Conservation (phyloP, 1,140 invertebrate genomes). For the Sarcophaga bullata region DNA sequence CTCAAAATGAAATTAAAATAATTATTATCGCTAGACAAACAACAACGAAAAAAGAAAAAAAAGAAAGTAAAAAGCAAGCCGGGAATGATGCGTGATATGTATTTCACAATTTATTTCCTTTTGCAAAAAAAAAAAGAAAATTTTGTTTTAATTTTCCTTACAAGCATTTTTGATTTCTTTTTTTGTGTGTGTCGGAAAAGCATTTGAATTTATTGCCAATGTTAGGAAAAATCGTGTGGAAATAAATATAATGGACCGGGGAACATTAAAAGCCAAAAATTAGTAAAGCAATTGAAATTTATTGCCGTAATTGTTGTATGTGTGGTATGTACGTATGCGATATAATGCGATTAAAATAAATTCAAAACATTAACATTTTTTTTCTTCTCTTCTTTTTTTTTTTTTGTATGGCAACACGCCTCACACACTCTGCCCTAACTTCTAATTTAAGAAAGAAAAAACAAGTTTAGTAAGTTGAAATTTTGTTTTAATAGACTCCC, state of each 20-base stretch:
- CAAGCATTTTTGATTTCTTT: background rate
- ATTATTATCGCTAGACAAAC: no score
- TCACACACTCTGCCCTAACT: background rate
- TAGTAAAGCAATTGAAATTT: conserved; percentile 1
- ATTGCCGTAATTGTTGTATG: conserved; percentile 5
- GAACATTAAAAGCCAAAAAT: conserved; percentile 1
- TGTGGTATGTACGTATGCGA: background rate
- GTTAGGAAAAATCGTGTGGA: background rate
- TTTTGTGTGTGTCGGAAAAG: background rate
- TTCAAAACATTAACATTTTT: background rate
- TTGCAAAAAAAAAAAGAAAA: no score
- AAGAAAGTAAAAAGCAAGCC: no score
- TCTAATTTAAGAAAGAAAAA: background rate
- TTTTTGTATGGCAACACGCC: background rate
- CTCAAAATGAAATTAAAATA: no score
- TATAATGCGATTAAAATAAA: conserved; percentile 10
- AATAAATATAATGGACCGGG: background rate
- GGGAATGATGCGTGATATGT: no score
- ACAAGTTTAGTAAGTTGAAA: background rate
- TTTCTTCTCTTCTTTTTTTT: background rate
- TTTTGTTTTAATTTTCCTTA: no score
- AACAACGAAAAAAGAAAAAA: no score
- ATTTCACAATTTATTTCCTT: no score
- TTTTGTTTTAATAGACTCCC: background rate
- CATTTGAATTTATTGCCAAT: background rate